Conservation (phyloP, 2,888 invertebrate genomes). For the Cephus runcator region DNA sequence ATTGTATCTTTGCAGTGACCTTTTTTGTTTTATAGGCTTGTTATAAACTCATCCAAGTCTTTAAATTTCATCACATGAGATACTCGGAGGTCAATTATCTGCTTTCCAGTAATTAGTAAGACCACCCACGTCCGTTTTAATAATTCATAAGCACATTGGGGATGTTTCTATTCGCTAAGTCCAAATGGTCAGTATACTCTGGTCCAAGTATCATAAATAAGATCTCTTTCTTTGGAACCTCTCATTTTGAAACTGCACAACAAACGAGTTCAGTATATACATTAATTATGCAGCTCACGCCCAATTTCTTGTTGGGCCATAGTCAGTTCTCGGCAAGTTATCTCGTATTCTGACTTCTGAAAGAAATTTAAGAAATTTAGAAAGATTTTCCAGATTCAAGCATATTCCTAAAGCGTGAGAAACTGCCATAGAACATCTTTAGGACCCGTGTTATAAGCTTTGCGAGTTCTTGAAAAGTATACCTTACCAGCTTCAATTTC, state of each 20-base stretch:
- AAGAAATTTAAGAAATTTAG: background rate
- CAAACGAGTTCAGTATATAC: background rate
- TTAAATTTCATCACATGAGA: background rate
- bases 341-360: background rate
- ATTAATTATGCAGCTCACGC: background rate
- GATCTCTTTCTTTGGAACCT: background rate
- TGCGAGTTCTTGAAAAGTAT: background rate
- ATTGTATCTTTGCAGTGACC: background rate
- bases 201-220: conserved; percentile 1
- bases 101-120: background rate
- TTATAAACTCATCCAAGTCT: background rate
- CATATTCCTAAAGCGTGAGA: background rate
- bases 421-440: background rate
- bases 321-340: background rate
- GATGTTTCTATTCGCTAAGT: conserved; percentile 20
- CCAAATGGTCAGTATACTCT: background rate
- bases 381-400: background rate
- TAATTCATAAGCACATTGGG: conserved; percentile 18
- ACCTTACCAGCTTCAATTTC: background rate
- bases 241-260: background rate
- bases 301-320: background rate
- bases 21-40: background rate
- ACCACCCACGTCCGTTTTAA: conserved; percentile 16
- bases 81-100: background rate
- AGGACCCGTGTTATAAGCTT: background rate